Conservation (phyloP, 1,140 invertebrate genomes). For the Oryzaephilus surinamensis region DNA sequence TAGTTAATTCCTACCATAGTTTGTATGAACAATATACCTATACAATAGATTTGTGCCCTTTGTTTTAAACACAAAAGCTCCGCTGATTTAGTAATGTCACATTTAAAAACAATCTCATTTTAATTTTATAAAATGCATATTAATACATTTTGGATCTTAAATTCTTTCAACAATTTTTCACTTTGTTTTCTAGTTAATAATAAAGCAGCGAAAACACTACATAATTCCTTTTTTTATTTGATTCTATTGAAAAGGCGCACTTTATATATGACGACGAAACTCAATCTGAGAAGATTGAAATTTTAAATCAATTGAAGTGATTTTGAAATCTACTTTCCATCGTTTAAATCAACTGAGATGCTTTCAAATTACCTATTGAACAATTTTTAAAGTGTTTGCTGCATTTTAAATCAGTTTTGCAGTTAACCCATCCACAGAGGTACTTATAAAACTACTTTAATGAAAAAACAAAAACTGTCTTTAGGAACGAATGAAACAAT, state of each 20-base stretch:
- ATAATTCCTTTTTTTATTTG: too few species aligned
- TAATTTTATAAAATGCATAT: constrained; percentile 9
- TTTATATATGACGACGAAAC: constrained; percentile 8
- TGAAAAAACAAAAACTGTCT: too few species aligned
- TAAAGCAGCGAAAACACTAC: too few species aligned
- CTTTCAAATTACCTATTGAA: too few species aligned
- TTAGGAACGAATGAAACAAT: too few species aligned
- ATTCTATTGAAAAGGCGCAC: constrained; percentile 1
- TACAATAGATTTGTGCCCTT: constrained; percentile 9
- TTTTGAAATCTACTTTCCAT: constrained; percentile 7
- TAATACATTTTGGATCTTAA: constrained; percentile 8
- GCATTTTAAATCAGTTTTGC: too few species aligned
- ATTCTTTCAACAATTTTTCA: too few species aligned
- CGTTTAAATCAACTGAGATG: too few species aligned
- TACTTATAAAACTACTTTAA: too few species aligned
- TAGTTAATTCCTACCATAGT: constrained; percentile 13
- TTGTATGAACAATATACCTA: constrained; percentile 8
- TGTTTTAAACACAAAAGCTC: constrained; percentile 8
- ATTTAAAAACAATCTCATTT: constrained; percentile 8
- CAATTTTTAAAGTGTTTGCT: too few species aligned
- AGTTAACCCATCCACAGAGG: too few species aligned
- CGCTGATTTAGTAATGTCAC: constrained; percentile 8
- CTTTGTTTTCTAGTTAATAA: too few species aligned
- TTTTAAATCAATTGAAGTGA: constrained; percentile 11
- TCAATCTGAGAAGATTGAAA: constrained; percentile 10